phyloP scores from a whole-genome alignment of 1,140 invertebrate genomes.

The Calephelis nemesis region DNA sequence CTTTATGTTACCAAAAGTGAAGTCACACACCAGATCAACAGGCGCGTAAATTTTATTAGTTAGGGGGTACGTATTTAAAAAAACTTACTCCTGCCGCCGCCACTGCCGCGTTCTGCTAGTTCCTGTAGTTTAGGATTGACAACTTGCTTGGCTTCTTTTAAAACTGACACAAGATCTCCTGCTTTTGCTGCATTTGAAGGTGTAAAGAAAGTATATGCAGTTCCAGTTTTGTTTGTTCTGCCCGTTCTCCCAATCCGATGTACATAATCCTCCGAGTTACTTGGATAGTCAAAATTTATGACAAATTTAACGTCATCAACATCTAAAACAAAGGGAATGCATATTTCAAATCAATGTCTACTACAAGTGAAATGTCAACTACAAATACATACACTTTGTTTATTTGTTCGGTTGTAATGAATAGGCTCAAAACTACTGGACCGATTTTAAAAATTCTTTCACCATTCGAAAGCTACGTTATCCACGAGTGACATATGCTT shows the following conservation, averaged over 20 bases:
- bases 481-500: too few relatives aligned
- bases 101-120: conserved; percentile 72
- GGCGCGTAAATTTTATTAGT: too few relatives aligned
- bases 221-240: conserved; percentile 95
- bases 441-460: too few relatives aligned
- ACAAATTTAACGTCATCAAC: conserved; percentile 99
- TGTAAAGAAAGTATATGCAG: conserved; percentile 99
- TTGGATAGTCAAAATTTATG: conserved; percentile 99
- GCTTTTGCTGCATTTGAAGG: conserved; percentile 95
- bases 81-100: conserved; percentile 68
- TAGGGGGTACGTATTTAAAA: conserved; percentile 11
- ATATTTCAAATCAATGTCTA: conserved; percentile 12
- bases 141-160: conserved; percentile 97
- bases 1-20: too few relatives aligned
- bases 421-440: too few relatives aligned
- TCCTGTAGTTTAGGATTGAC: conserved; percentile 78
- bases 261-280: conserved; percentile 99
- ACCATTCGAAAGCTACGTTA: too few relatives aligned
- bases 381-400: too few relatives aligned
- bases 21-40: too few relatives aligned
- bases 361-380: too few relatives aligned
- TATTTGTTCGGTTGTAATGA: too few relatives aligned
- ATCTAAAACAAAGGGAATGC: conserved; percentile 83
- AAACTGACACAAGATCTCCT: conserved; percentile 93
- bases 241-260: conserved; percentile 99